Conservation (phyloP, 2,888 invertebrate species). For the Conops quadrifasciatus region DNA sequence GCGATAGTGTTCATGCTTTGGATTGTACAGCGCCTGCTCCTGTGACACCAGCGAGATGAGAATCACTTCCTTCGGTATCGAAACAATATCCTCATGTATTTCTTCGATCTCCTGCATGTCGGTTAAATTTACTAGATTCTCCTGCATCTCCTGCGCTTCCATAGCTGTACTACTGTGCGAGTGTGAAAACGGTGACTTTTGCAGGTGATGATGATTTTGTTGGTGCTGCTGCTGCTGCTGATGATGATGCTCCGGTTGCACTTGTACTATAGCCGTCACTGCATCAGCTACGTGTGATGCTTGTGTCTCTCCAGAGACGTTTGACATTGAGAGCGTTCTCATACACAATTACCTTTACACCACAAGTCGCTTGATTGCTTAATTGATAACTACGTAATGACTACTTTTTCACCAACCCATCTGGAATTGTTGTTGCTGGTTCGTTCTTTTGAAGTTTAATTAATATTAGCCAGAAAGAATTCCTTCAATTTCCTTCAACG, state of each 20-base stretch:
- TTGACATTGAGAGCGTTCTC: conserved; percentile 37
- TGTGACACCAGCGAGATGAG: conserved; percentile 57
- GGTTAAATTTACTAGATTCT: conserved; percentile 49
- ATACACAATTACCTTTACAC: conserved; percentile 14
- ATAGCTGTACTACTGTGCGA: conserved; percentile 23
- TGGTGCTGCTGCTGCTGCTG: conserved; percentile 25
- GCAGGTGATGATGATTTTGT: conserved; percentile 30
- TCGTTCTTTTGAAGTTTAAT: neutral
- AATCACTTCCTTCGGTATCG: conserved; percentile 56
- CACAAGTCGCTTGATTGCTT: conserved; percentile 11
- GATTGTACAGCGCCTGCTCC: conserved; percentile 60
- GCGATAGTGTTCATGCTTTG: conserved; percentile 58
- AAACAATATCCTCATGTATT: conserved; percentile 43
- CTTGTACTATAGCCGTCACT: conserved; percentile 19
- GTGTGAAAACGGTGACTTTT: too few relatives aligned
- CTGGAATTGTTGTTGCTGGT: neutral
- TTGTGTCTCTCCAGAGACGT: conserved; percentile 40
- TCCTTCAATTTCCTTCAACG: neutral
- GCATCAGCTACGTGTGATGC: conserved; percentile 29
- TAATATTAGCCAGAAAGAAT: neutral
- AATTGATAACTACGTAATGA: conserved; percentile 14
- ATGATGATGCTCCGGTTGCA: conserved; percentile 11
- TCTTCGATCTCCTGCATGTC: conserved; percentile 48
- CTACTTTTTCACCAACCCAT: too few relatives aligned
- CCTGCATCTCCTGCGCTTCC: conserved; percentile 46